A percentile compares a stretch with the other conserved stretches of the same genome.
phyloP scores from a whole-genome alignment of 1,140 invertebrate species.

The Philopotamus ludificatus region DNA sequence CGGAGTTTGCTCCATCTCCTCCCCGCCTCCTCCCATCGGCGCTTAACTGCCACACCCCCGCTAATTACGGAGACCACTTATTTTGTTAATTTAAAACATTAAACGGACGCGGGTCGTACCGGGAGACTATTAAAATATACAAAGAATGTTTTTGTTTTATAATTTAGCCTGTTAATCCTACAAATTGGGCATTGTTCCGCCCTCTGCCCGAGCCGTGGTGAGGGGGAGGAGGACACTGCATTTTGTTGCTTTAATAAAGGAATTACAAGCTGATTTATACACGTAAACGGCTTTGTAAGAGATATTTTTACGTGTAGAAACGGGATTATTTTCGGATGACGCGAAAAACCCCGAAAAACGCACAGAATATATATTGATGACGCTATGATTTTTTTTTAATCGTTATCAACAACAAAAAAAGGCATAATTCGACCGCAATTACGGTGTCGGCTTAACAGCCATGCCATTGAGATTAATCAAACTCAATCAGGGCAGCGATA shows the following conservation, averaged over 20 bases:
- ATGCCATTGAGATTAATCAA: too few species aligned
- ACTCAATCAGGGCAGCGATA: too few species aligned
- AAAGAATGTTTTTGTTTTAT: slow-evolving; percentile 41
- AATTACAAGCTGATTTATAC: slow-evolving; percentile 18
- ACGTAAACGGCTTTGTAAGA: background rate
- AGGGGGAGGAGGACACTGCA: slow-evolving; percentile 6
- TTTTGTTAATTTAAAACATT: slow-evolving; percentile 41
- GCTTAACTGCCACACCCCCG: slow-evolving; percentile 1
- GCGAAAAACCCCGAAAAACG: too few species aligned
- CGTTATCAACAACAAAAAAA: too few species aligned
- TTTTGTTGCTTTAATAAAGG: slow-evolving; percentile 24
- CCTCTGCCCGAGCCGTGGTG: too few species aligned
- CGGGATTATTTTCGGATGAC: too few species aligned
- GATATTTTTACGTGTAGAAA: background rate
- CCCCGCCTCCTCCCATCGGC: background rate
- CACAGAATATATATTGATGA: too few species aligned
- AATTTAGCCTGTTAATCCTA: slow-evolving; percentile 40
- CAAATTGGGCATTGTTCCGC: slow-evolving; percentile 19
- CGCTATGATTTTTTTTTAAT: too few species aligned
- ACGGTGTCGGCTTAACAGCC: too few species aligned
- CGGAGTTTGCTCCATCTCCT: slow-evolving; percentile 1
- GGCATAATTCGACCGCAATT: background rate
- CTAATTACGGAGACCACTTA: slow-evolving; percentile 39
- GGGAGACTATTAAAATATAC: slow-evolving; percentile 36
- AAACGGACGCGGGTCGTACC: slow-evolving; percentile 32